phyloP scores from a whole-genome alignment of 2,113 vertebrate genomes.

The Ceyx margarethae region DNA sequence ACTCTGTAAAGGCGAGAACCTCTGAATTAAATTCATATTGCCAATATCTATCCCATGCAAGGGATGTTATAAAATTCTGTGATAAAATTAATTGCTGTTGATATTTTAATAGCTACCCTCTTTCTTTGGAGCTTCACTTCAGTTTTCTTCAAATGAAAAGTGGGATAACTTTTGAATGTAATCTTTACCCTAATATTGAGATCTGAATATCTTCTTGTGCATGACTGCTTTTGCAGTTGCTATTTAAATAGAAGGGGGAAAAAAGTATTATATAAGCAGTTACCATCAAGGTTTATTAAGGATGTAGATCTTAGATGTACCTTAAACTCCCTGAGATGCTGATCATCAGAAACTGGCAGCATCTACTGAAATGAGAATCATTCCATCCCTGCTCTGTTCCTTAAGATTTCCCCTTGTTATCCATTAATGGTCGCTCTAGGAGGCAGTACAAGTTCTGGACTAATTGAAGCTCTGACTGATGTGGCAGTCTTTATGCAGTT shows the following conservation, averaged over 20 bases:
- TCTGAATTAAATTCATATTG: background rate
- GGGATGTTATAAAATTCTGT: background rate
- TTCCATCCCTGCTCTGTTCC: constrained; percentile 12
- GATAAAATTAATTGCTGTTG: background rate
- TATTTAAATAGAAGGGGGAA: background rate
- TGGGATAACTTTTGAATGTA: background rate
- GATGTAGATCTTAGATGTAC: background rate
- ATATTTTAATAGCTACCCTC: background rate
- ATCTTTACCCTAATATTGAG: background rate
- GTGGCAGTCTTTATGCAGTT: background rate
- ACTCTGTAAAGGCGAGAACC: background rate
- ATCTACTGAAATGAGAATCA: background rate
- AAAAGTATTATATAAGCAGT: background rate
- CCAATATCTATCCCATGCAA: background rate
- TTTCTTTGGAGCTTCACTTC: background rate
- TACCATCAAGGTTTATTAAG: constrained; percentile 26
- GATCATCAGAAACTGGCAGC: constrained; percentile 19
- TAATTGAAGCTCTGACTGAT: constrained; percentile 37
- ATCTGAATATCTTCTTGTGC: background rate
- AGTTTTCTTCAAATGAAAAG: background rate
- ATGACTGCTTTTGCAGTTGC: background rate
- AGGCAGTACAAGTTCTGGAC: constrained; percentile 27
- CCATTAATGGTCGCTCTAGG: constrained; percentile 25
- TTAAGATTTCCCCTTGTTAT: constrained; percentile 43
- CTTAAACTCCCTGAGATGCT: constrained; percentile 7